A percentile compares a stretch with the other conserved stretches of the same genome.
Conservation (phyloP, 2,113 vertebrate species). For the Dissostichus mawsoni region DNA sequence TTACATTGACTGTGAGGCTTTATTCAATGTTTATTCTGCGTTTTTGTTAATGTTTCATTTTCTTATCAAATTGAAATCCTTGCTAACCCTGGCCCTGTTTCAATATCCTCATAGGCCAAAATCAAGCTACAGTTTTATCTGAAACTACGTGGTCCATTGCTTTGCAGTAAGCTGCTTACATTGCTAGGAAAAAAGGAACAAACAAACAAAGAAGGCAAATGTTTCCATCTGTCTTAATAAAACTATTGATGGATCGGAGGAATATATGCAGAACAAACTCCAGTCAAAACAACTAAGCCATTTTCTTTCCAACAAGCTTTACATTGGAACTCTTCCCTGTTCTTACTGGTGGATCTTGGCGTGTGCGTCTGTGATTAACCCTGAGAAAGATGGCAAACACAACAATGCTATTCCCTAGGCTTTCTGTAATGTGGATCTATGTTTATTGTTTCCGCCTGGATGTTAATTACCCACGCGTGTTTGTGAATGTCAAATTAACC, state of each 20-base stretch:
- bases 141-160: no score
- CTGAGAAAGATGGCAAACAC: slow-evolving; percentile 12
- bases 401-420: slow-evolving; percentile 13
- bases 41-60: neutral
- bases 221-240: neutral
- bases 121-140: neutral
- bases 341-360: slow-evolving; percentile 1
- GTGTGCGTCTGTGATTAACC: neutral
- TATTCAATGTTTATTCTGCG: neutral
- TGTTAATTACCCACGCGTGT: no score
- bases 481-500: no score
- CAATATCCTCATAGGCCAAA: neutral
- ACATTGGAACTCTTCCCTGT: neutral
- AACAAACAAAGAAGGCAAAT: neutral
- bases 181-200: neutral
- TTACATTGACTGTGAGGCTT: neutral
- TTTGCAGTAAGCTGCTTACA: neutral
- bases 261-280: neutral
- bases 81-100: neutral
- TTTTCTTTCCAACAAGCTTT: neutral
- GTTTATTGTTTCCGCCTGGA: no score
- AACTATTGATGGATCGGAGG: neutral
- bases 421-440: no score
- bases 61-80: neutral
- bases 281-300: neutral